Conservation (phyloP, 2,888 invertebrate species). For the Dolomedes plantarius region DNA sequence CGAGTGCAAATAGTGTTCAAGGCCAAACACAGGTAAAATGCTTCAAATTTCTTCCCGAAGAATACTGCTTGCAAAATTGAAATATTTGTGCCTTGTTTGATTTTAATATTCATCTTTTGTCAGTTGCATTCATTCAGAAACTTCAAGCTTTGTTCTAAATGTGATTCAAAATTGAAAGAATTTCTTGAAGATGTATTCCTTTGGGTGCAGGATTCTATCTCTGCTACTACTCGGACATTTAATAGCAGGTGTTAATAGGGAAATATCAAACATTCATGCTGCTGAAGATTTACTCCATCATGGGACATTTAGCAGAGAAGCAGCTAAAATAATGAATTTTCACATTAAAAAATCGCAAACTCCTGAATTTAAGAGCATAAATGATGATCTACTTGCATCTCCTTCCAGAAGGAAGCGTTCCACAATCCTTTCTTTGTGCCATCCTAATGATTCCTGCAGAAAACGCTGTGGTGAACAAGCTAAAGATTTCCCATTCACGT, state of each 20-base stretch:
- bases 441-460: slow-evolving; percentile 49
- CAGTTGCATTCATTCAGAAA: no score
- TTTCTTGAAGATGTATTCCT: neutral
- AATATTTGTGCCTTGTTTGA: no score
- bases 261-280: neutral
- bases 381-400: neutral
- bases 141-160: no score
- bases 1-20: no score
- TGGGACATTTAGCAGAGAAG: neutral
- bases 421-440: slow-evolving; percentile 1
- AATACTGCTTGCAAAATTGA: no score
- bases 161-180: no score
- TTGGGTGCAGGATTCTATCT: slow-evolving; percentile 8
- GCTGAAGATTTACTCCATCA: neutral
- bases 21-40: no score
- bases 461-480: slow-evolving; percentile 36
- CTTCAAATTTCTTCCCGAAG: no score
- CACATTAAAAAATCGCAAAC: neutral
- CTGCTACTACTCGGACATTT: slow-evolving; percentile 29
- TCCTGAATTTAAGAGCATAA: neutral
- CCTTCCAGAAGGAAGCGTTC: neutral
- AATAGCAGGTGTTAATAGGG: slow-evolving; percentile 32
- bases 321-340: neutral
- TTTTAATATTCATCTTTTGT: no score
- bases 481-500: slow-evolving; percentile 29